Conservation (phyloP, 2,797 vertebrate genomes). For the Garrulus glandarius region DNA sequence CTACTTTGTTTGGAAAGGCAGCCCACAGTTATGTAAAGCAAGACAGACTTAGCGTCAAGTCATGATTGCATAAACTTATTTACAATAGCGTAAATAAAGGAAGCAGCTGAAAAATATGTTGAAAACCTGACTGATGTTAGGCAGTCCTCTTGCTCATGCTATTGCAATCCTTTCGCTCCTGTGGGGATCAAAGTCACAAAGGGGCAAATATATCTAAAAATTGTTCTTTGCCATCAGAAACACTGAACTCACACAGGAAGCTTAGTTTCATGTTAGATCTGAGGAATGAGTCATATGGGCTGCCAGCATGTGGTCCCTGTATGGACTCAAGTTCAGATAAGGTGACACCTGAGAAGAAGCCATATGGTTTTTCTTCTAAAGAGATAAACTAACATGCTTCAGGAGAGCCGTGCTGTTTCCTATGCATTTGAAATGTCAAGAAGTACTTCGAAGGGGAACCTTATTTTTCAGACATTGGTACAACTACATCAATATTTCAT, state of each 20-base stretch:
- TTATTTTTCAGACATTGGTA: neutral
- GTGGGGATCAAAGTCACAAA: neutral
- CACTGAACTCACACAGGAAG: neutral
- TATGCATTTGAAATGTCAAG: neutral
- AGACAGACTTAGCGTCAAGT: constrained; percentile 11
- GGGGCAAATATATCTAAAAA: neutral
- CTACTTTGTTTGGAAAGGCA: constrained; percentile 48
- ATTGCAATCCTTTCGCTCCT: neutral
- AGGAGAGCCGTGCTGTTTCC: neutral
- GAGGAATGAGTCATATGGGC: neutral
- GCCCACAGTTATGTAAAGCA: constrained; percentile 48
- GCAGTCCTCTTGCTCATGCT: neutral
- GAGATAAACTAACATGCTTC: neutral
- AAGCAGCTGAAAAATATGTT: constrained; percentile 17
- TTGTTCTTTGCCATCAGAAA: neutral
- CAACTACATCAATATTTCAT: neutral
- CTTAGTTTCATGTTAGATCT: neutral
- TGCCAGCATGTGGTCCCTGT: neutral
- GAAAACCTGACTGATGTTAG: neutral
- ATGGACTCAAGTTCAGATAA: neutral
- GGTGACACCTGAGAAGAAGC: neutral
- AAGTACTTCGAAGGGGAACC: neutral
- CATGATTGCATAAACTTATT: constrained; percentile 41
- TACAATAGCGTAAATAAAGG: constrained; percentile 34
- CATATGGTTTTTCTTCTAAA: neutral